phyloP scores from a whole-genome alignment of 2,797 vertebrate species.

The Bufotes viridis region DNA sequence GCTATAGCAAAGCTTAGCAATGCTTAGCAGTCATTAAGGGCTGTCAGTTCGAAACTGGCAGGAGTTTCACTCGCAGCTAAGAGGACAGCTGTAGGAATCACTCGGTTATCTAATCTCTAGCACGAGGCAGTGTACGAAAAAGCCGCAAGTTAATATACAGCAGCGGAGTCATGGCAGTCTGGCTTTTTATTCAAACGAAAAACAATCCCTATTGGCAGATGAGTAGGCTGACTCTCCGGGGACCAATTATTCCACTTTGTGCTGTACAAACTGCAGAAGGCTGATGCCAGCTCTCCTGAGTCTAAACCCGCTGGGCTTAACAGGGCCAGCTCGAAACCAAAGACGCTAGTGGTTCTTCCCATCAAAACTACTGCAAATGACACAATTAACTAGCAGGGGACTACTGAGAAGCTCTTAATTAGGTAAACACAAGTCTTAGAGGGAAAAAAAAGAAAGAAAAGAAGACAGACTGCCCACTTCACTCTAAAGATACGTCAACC shows the following conservation, averaged over 20 bases:
- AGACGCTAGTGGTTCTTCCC: slow-evolving; percentile 69
- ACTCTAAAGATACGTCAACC: slow-evolving; percentile 5
- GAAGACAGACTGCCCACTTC: slow-evolving; percentile 18
- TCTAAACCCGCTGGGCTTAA: slow-evolving; percentile 66
- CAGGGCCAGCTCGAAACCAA: slow-evolving; percentile 66
- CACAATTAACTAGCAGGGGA: slow-evolving; percentile 77
- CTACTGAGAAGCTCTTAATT: slow-evolving; percentile 78
- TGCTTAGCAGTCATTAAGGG: not conserved
- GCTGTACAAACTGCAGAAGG: slow-evolving; percentile 66
- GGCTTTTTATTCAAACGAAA: slow-evolving; percentile 67
- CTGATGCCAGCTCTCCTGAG: slow-evolving; percentile 66
- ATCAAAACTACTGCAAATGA: slow-evolving; percentile 78
- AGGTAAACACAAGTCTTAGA: slow-evolving; percentile 74
- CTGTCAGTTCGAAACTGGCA: not conserved
- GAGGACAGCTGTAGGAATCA: slow-evolving; percentile 41
- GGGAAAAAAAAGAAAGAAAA: slow-evolving; percentile 49
- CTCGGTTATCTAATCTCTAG: slow-evolving; percentile 36
- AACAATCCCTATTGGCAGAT: slow-evolving; percentile 73
- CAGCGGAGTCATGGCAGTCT: slow-evolving; percentile 65
- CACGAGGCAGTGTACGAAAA: not conserved
- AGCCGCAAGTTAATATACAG: slow-evolving; percentile 60
- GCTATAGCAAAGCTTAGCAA: not conserved
- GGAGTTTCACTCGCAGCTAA: not conserved
- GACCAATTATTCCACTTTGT: slow-evolving; percentile 75
- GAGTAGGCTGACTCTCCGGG: slow-evolving; percentile 68